Percentiles rank a stretch among this genome's conserved stretches.
Evolutionary conservation across 2,888 invertebrate species (phyloP).

Genomic region (Eretmocerus hayati): DNA sequence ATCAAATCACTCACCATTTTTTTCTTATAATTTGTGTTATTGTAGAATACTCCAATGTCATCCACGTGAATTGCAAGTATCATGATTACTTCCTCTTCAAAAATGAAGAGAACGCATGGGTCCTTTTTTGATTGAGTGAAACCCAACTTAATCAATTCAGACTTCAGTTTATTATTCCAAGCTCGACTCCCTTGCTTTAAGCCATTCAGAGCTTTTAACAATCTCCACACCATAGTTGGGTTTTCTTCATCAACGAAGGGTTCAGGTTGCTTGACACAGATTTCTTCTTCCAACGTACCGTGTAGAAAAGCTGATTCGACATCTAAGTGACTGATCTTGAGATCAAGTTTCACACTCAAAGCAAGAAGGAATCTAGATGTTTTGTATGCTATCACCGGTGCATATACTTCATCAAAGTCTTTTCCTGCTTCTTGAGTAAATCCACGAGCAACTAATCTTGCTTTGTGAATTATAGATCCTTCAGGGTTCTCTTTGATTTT

Average conservation of each 20-base stretch:
- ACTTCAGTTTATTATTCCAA: background rate
- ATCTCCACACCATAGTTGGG: constrained; percentile 16
- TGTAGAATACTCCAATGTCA: too few species aligned
- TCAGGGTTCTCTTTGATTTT: too few species aligned
- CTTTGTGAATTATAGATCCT: too few species aligned
- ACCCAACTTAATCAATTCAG: background rate
- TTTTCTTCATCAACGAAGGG: constrained; percentile 11
- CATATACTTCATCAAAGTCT: constrained; percentile 30
- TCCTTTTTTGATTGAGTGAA: constrained; percentile 3
- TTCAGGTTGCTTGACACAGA: constrained; percentile 25
- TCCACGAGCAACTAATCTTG: too few species aligned
- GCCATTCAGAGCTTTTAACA: constrained; percentile 30
- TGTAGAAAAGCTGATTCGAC: constrained; percentile 27
- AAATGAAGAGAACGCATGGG: background rate
- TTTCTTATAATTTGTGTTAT: too few species aligned
- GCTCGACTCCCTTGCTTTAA: constrained; percentile 21
- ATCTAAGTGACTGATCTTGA: constrained; percentile 24
- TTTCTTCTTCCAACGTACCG: constrained; percentile 23
- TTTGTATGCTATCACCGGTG: constrained; percentile 30
- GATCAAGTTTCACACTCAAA: constrained; percentile 17
- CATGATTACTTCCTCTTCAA: constrained; percentile 19
- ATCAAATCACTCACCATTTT: too few species aligned
- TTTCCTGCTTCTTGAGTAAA: constrained; percentile 8
- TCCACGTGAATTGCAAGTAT: too few species aligned
- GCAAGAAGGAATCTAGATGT: constrained; percentile 22